phyloP scores from a whole-genome alignment of 2,113 vertebrate species.

The Pardalotus punctatus region DNA sequence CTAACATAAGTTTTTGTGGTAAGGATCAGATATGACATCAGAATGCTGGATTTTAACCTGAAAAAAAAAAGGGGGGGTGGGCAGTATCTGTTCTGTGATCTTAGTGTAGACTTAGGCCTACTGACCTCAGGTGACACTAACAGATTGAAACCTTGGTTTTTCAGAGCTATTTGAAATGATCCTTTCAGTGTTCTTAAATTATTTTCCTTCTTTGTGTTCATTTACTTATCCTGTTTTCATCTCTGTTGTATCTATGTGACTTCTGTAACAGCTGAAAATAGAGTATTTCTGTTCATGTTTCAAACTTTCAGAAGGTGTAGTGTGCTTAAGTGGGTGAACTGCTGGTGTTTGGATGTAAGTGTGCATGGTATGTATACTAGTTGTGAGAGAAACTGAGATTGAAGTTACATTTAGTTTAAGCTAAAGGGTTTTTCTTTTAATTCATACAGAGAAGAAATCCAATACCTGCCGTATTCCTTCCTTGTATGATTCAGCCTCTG shows the following conservation, averaged over 20 bases:
- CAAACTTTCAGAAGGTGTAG: neutral
- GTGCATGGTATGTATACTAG: neutral
- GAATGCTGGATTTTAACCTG: slow-evolving; percentile 5
- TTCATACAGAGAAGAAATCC: neutral
- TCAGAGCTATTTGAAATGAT: neutral
- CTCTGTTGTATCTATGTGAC: neutral
- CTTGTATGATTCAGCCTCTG: neutral
- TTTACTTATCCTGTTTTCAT: neutral
- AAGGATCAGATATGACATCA: neutral
- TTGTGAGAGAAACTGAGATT: neutral
- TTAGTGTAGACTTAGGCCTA: neutral
- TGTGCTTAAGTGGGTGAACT: neutral
- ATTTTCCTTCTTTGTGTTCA: neutral
- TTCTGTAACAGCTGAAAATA: neutral
- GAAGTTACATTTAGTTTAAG: neutral
- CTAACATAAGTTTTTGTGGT: neutral
- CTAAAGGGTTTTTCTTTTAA: neutral
- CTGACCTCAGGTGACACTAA: slow-evolving; percentile 26
- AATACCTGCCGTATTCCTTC: neutral
- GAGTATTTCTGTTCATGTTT: neutral
- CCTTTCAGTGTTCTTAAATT: neutral
- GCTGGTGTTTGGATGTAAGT: neutral
- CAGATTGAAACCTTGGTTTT: neutral
- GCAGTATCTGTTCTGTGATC: neutral
- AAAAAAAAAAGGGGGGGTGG: neutral